A percentile compares a stretch with the other conserved stretches of the same genome.
Evolutionary conservation across 2,888 invertebrate species (phyloP).

Genomic region (Eledona agricola): DNA sequence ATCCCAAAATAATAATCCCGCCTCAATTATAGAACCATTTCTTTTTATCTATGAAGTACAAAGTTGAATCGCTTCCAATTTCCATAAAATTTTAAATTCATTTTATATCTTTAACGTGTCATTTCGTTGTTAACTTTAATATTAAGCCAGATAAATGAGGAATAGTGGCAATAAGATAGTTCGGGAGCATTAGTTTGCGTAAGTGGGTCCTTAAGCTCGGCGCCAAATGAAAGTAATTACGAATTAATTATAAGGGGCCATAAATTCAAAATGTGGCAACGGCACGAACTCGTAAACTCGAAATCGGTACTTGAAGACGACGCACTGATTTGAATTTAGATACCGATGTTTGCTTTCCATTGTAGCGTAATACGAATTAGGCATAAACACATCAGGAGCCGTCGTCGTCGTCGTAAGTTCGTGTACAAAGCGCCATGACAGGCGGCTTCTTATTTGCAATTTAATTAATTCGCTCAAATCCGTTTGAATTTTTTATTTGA

Average conservation of each 20-base stretch:
- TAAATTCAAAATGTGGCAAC: conserved; percentile 45
- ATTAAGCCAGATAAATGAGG: no score
- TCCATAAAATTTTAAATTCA: no score
- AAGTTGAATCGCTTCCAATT: no score
- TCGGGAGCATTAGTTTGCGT: no score
- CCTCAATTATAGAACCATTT: no score
- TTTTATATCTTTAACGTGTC: no score
- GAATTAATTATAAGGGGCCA: conserved; percentile 53
- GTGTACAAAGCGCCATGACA: conserved; percentile 12
- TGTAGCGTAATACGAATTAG: conserved; percentile 32
- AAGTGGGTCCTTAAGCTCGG: no score
- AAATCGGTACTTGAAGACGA: conserved; percentile 34
- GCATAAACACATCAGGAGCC: conserved; percentile 33
- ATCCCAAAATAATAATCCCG: no score
- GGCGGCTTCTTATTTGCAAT: conserved; percentile 12
- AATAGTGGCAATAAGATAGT: no score
- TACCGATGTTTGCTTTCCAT: conserved; percentile 38
- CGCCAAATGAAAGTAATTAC: conserved; percentile 49
- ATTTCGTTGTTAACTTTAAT: no score
- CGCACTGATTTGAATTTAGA: conserved; percentile 38
- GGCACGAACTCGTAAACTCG: conserved; percentile 38
- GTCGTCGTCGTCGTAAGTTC: conserved; percentile 7
- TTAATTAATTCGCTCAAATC: conserved; percentile 17
- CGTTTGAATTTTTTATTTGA: no score
- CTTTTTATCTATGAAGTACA: no score